Evolutionary conservation across 2,888 invertebrate genomes (phyloP).

Genomic region (Meta bourneti): DNA sequence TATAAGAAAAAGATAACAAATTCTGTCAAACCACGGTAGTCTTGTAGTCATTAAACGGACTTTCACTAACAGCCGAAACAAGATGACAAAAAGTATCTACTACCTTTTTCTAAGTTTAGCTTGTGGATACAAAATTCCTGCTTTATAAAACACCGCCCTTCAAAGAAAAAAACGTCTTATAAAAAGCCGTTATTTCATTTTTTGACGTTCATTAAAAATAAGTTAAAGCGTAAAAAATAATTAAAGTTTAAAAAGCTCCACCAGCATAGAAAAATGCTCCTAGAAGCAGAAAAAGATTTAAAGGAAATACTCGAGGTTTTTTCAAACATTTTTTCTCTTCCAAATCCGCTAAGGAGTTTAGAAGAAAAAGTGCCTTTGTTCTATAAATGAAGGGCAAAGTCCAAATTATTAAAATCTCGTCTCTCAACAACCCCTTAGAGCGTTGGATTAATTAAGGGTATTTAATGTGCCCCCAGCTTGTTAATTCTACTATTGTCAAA

Average conservation of each 20-base stretch:
- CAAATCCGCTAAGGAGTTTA: conserved; percentile 45
- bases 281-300: conserved; percentile 11
- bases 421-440: conserved; percentile 41
- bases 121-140: conserved; percentile 27
- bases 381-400: conserved; percentile 54
- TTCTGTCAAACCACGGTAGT: conserved; percentile 57
- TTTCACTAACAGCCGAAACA: conserved; percentile 42
- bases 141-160: conserved; percentile 16
- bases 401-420: conserved; percentile 60
- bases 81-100: conserved; percentile 23
- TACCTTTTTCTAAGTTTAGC: conserved; percentile 42
- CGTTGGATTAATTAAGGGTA: conserved; percentile 60
- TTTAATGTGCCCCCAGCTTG: conserved; percentile 46
- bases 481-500: conserved; percentile 4
- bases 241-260: conserved; percentile 30
- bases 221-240: conserved; percentile 49
- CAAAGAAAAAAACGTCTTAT: conserved; percentile 2
- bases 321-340: background rate
- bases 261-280: conserved; percentile 12
- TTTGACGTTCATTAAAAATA: conserved; percentile 63
- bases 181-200: conserved; percentile 45
- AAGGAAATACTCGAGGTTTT: conserved; percentile 8
- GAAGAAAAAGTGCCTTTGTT: conserved; percentile 43
- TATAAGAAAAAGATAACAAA: conserved; percentile 38
- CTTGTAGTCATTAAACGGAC: conserved; percentile 44